These are phyloP conservation scores for Paramisgurnus dabryanus DNA, from an alignment of 2,113 vertebrate genomes.

Conservation along the genomic window DNA sequence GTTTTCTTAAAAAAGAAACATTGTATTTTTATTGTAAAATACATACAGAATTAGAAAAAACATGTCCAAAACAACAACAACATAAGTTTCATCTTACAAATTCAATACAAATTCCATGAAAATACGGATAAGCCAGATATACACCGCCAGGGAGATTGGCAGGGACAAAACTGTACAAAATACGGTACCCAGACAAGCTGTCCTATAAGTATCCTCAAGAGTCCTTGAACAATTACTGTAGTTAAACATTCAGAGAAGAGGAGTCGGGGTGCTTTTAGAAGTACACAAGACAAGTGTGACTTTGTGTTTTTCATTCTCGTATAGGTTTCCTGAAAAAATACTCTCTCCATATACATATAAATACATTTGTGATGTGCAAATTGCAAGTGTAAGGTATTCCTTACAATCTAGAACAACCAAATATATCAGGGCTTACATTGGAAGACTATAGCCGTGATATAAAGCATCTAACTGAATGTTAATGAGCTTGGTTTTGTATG, in stretches of 20 bases:
- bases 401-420: slow-evolving; percentile 49
- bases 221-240: slow-evolving; percentile 3
- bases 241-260: slow-evolving; percentile 3
- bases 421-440: slow-evolving; percentile 49
- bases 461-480: slow-evolving; percentile 3
- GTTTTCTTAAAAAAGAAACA: slow-evolving; percentile 50
- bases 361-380: slow-evolving; percentile 76
- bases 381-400: slow-evolving; percentile 63
- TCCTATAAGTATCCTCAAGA: slow-evolving; percentile 27
- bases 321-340: slow-evolving; percentile 59
- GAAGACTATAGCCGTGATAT: slow-evolving; percentile 38
- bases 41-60: slow-evolving; percentile 33
- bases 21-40: slow-evolving; percentile 55
- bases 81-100: slow-evolving; percentile 49
- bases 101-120: slow-evolving; percentile 19
- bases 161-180: slow-evolving; percentile 56
- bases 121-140: slow-evolving; percentile 39
- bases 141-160: slow-evolving; percentile 35
- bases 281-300: not conserved
- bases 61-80: slow-evolving; percentile 43
- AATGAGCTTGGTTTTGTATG: slow-evolving; percentile 9
- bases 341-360: slow-evolving; percentile 72
- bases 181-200: slow-evolving; percentile 27
- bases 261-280: not conserved
- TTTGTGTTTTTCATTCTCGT: slow-evolving; percentile 25